phyloP scores from a whole-genome alignment of 1,140 invertebrate species.

The Nylanderia fulva region DNA sequence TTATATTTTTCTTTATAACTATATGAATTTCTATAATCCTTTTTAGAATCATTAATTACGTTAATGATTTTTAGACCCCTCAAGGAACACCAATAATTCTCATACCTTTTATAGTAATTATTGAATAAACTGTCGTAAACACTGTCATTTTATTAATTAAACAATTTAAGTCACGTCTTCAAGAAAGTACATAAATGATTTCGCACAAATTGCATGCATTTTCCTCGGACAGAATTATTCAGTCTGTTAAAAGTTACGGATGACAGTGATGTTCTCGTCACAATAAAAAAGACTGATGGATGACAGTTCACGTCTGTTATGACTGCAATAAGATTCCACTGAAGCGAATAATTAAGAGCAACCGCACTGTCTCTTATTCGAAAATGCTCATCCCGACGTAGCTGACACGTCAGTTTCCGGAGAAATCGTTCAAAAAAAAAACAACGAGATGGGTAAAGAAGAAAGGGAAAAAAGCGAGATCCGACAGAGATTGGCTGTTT shows the following conservation, averaged over 20 bases:
- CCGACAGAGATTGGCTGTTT: slow-evolving; percentile 57
- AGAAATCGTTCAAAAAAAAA: slow-evolving; percentile 60
- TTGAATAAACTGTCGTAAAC: too few relatives aligned
- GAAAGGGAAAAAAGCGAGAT: slow-evolving; percentile 29
- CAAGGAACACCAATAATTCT: too few relatives aligned
- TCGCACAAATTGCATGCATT: not conserved
- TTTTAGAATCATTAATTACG: too few relatives aligned
- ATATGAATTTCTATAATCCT: too few relatives aligned
- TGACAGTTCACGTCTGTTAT: slow-evolving; percentile 3
- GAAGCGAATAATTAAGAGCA: slow-evolving; percentile 50
- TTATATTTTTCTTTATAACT: too few relatives aligned
- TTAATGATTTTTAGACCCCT: too few relatives aligned
- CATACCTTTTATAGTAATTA: too few relatives aligned
- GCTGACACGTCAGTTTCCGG: slow-evolving; percentile 19
- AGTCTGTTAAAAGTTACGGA: not conserved
- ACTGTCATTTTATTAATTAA: too few relatives aligned
- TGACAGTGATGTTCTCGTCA: not conserved
- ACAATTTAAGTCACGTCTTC: not conserved
- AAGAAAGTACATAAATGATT: not conserved
- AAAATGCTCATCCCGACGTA: slow-evolving; percentile 14
- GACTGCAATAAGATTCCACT: slow-evolving; percentile 31
- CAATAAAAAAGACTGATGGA: not conserved
- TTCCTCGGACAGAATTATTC: not conserved
- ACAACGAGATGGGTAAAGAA: slow-evolving; percentile 48
- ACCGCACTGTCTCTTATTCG: slow-evolving; percentile 13